Conservation (phyloP, 2,113 vertebrate species). For the Turnix velox region DNA sequence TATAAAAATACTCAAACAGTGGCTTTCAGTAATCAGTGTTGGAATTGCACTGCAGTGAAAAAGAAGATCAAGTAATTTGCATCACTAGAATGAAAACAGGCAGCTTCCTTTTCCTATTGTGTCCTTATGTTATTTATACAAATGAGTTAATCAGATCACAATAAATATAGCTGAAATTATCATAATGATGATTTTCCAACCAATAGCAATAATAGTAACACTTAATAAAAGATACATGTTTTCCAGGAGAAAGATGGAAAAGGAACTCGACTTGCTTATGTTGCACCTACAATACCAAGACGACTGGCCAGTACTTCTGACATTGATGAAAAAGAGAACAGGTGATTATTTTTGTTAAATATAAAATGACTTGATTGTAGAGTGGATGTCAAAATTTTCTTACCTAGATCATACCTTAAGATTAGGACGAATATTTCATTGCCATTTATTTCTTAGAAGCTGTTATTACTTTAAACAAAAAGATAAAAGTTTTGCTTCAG, state of each 20-base stretch:
- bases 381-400: not conserved
- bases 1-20: not conserved
- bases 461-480: not conserved
- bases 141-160: rapidly evolving
- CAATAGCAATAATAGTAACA: not conserved
- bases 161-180: not conserved
- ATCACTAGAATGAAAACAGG: not conserved
- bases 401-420: not conserved
- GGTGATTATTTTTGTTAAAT: constrained; percentile 66
- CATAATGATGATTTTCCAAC: not conserved
- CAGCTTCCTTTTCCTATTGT: not conserved
- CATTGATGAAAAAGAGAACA: constrained; percentile 97
- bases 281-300: constrained; percentile 93
- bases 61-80: not conserved
- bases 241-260: constrained; percentile 91
- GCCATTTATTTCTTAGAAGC: not conserved
- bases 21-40: not conserved
- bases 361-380: not conserved
- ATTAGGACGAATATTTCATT: not conserved
- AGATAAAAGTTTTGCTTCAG: not conserved
- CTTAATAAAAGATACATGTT: not conserved
- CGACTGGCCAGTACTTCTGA: constrained; percentile 93
- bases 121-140: not conserved
- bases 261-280: constrained; percentile 88
- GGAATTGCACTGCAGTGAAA: not conserved